Conservation (phyloP, 2,113 vertebrate species). For the Numida meleagris region DNA sequence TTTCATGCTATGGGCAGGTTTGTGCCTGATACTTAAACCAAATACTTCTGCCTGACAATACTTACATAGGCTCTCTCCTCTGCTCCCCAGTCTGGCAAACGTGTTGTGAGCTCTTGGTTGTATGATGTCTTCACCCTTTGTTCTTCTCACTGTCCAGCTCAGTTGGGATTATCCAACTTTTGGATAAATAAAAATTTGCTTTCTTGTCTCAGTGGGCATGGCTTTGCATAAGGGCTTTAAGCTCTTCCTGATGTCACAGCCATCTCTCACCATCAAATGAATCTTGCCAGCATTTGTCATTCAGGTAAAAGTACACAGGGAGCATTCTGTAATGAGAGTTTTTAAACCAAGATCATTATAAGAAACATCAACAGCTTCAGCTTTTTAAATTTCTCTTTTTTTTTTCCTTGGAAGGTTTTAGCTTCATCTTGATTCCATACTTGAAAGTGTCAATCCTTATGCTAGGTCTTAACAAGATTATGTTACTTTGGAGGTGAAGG, state of each 20-base stretch:
- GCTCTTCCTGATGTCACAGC: not conserved
- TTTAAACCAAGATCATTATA: not conserved
- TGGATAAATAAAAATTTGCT: not conserved
- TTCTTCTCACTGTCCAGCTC: not conserved
- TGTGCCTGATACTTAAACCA: not conserved
- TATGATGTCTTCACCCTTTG: not conserved
- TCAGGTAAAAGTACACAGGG: slow-evolving; percentile 7
- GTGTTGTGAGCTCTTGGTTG: not conserved
- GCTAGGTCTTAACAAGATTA: not conserved
- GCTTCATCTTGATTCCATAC: not conserved
- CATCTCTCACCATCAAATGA: not conserved
- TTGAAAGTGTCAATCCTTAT: not conserved
- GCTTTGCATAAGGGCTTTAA: not conserved
- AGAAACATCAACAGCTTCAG: not conserved
- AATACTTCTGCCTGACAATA: not conserved
- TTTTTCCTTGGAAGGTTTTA: not conserved
- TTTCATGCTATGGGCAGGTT: fast-evolving
- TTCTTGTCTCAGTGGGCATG: not conserved
- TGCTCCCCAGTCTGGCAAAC: fast-evolving
- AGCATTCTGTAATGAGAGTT: not conserved
- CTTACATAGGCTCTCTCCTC: fast-evolving
- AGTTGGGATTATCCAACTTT: not conserved
- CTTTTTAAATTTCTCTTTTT: not conserved
- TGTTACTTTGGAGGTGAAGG: not conserved
- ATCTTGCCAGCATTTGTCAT: not conserved